phyloP scores from a whole-genome alignment of 2,888 invertebrate genomes.

The Morinoia aosen region DNA sequence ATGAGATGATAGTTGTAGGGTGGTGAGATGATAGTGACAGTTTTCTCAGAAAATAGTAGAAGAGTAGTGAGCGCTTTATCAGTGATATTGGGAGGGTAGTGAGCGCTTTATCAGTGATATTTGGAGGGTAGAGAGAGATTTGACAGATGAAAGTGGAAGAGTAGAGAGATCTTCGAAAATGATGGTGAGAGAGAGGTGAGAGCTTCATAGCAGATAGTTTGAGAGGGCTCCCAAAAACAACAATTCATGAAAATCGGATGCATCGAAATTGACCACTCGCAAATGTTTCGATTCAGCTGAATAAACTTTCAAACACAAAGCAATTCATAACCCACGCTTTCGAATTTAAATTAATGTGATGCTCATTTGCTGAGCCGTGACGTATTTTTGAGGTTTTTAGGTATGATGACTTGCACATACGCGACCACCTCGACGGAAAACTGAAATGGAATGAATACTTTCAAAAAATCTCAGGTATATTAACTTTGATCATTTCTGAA shows the following conservation, averaged over 20 bases:
- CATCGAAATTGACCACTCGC: neutral
- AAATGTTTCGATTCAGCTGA: neutral
- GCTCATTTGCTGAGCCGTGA: neutral
- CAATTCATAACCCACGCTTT: neutral
- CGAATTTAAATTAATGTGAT: neutral
- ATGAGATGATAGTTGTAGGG: too few relatives aligned
- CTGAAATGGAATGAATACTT: neutral
- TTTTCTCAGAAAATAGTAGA: too few relatives aligned
- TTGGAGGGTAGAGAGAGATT: too few relatives aligned
- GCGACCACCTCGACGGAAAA: neutral
- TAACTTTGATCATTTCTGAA: neutral
- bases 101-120: too few relatives aligned
- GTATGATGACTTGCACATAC: neutral
- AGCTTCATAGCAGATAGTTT: neutral
- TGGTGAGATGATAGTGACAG: too few relatives aligned
- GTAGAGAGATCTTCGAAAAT: neutral
- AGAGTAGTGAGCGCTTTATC: too few relatives aligned
- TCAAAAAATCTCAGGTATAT: neutral
- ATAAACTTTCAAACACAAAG: neutral
- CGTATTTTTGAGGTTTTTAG: neutral
- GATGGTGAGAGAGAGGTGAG: neutral
- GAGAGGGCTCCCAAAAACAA: neutral
- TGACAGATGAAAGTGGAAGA: neutral
- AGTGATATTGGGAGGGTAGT: too few relatives aligned
- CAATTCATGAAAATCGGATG: neutral